These are phyloP conservation scores for Aeoliscus strigatus DNA, from an alignment of 2,797 vertebrate species.

Conservation along the genomic window DNA sequence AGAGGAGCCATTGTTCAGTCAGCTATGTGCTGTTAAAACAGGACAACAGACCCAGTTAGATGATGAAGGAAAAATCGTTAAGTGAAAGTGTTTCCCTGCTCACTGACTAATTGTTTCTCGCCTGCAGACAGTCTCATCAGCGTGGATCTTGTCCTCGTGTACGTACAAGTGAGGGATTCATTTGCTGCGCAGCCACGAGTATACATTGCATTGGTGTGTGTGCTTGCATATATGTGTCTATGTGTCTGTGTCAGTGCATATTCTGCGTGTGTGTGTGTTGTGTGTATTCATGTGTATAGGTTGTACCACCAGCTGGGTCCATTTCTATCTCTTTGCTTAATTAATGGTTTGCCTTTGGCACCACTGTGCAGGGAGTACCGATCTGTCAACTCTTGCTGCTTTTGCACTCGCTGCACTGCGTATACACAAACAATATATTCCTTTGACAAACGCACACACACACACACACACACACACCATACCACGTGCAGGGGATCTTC, in stretches of 20 bases:
- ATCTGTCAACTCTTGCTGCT: slow-evolving; percentile 58
- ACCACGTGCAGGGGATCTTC: slow-evolving; percentile 43
- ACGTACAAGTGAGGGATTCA: too few species aligned
- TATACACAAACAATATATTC: slow-evolving; percentile 44
- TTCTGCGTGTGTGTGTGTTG: background rate
- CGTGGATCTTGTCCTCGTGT: slow-evolving; percentile 1
- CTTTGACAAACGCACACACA: slow-evolving; percentile 22
- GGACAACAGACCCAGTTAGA: slow-evolving; percentile 9
- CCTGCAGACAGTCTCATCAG: slow-evolving; percentile 34
- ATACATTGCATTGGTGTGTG: slow-evolving; percentile 4
- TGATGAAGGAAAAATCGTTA: slow-evolving; percentile 24
- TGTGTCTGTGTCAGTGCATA: slow-evolving; percentile 2
- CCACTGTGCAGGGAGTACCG: slow-evolving; percentile 52
- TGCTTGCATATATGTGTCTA: slow-evolving; percentile 12
- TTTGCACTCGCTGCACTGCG: slow-evolving; percentile 28
- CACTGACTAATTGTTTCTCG: slow-evolving; percentile 42
- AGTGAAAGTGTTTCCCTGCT: slow-evolving; percentile 36
- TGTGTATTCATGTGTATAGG: slow-evolving; percentile 32
- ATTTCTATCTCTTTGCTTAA: slow-evolving; percentile 71
- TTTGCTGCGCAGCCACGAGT: too few species aligned
- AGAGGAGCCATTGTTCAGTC: slow-evolving; percentile 15
- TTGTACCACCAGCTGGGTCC: slow-evolving; percentile 66
- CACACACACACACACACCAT: slow-evolving; percentile 22
- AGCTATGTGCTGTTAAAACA: slow-evolving; percentile 10
- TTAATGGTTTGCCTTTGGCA: slow-evolving; percentile 68